phyloP scores from a whole-genome alignment of 2,113 vertebrate species.

The Psittacara wagleri region DNA sequence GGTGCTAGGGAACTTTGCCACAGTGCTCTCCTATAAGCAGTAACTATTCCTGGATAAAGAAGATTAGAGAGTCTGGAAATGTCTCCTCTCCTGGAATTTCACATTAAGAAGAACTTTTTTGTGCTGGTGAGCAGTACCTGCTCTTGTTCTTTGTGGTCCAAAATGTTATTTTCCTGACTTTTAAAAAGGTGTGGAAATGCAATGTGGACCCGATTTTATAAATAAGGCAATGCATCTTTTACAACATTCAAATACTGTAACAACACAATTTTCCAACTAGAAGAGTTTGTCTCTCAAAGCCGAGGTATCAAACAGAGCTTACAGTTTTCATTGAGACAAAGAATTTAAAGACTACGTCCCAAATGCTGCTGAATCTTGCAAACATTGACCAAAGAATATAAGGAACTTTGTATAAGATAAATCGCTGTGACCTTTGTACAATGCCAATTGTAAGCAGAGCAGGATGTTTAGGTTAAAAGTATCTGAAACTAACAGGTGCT shows the following conservation, averaged over 20 bases:
- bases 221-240: neutral
- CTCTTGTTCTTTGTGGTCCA: neutral
- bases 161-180: neutral
- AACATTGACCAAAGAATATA: neutral
- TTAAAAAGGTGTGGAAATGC: neutral
- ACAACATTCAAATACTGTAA: neutral
- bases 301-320: neutral
- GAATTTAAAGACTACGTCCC: neutral
- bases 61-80: neutral
- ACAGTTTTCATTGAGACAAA: neutral
- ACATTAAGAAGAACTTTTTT: neutral
- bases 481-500: neutral
- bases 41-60: neutral
- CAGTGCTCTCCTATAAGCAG: neutral
- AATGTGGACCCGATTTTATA: neutral
- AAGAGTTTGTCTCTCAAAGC: neutral
- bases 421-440: neutral
- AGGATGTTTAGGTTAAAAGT: neutral
- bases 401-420: neutral
- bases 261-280: neutral
- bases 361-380: neutral
- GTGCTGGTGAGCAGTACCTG: neutral
- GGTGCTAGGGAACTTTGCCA: neutral
- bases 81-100: neutral
- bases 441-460: neutral